Evolutionary conservation across 2,797 vertebrate genomes (phyloP).

Genomic region (Enteromius radiatus): DNA sequence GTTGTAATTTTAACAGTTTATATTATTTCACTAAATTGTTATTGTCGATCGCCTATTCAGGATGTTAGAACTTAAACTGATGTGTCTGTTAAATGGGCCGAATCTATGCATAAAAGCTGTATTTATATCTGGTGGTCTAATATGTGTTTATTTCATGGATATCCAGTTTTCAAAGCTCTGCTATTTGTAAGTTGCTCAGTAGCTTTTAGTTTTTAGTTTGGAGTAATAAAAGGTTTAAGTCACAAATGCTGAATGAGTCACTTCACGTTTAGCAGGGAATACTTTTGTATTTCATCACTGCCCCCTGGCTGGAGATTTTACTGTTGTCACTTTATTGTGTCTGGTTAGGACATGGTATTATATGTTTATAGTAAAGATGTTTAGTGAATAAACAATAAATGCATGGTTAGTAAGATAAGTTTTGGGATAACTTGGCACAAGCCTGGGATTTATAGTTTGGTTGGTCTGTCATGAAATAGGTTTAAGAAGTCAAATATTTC

Average conservation of each 20-base stretch:
- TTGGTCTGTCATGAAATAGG: background rate
- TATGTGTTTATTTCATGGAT: background rate
- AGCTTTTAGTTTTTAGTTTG: background rate
- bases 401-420: background rate
- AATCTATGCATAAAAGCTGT: background rate
- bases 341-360: conserved; percentile 23
- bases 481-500: background rate
- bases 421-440: conserved; percentile 2
- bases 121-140: background rate
- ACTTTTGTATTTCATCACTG: background rate
- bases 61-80: background rate
- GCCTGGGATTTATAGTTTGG: background rate
- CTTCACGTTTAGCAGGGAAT: background rate
- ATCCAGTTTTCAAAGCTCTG: background rate
- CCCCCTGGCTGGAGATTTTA: conserved; percentile 8
- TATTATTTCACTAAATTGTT: background rate
- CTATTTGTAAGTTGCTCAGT: background rate
- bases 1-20: background rate
- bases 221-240: background rate
- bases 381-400: conserved; percentile 1
- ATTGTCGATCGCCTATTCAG: background rate
- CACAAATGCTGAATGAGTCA: background rate
- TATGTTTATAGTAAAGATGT: conserved; percentile 6
- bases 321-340: conserved; percentile 6
- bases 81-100: background rate